A percentile compares a stretch with the other conserved stretches of the same genome.
Evolutionary conservation across 2,113 vertebrate genomes (phyloP).

Genomic region (Ondatra zibethicus): DNA sequence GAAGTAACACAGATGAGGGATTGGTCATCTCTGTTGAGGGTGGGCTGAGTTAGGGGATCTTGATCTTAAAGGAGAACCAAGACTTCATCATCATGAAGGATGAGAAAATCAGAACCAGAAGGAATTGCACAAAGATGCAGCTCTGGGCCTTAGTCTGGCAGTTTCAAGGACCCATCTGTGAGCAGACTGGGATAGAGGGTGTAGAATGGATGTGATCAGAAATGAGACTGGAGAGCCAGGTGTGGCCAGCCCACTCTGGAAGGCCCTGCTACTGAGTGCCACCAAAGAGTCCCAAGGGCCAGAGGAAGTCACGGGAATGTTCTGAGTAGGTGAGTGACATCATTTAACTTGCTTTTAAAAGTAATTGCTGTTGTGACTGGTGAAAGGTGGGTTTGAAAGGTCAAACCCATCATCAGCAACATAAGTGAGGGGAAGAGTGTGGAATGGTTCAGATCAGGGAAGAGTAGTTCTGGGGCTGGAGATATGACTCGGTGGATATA

Average conservation of each 20-base stretch:
- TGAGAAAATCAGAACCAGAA: not conserved
- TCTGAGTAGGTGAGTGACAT: not conserved
- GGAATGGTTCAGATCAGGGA: not conserved
- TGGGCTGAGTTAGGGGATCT: not conserved
- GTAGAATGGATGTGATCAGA: not conserved
- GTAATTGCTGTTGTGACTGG: not conserved
- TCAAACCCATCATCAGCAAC: not conserved
- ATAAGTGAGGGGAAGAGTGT: not conserved
- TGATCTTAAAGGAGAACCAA: slow-evolving; percentile 2
- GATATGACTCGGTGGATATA: not conserved
- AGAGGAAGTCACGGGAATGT: not conserved
- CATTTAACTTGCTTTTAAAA: not conserved
- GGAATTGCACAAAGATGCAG: not conserved
- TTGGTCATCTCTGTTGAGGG: not conserved
- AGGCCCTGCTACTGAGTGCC: not conserved
- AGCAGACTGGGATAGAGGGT: accelerated
- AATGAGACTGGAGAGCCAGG: not conserved
- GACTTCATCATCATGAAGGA: not conserved
- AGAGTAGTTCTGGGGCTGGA: not conserved
- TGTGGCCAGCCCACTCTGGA: not conserved
- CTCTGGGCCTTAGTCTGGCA: not conserved
- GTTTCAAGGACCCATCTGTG: not conserved
- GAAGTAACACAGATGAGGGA: not conserved
- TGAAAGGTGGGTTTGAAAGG: not conserved
- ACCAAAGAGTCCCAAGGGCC: not conserved